Conservation (phyloP, 2,888 invertebrate genomes). For the Pyrocoelia pectoralis region DNA sequence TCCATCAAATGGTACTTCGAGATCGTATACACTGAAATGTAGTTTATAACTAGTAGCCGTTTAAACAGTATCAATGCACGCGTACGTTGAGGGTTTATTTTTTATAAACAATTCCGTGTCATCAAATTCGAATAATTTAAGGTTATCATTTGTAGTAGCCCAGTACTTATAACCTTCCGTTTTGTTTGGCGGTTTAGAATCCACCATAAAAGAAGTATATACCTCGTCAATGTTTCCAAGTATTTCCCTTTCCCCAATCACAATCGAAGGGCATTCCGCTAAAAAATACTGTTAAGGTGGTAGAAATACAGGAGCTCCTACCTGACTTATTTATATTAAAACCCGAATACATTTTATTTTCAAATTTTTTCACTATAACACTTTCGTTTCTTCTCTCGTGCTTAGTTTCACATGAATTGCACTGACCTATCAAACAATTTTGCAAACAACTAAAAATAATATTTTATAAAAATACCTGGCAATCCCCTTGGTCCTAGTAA, state of each 20-base stretch:
- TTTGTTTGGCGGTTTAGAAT: conserved; percentile 66
- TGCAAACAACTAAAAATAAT: no score
- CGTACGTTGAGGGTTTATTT: conserved; percentile 65
- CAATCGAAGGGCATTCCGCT: no score
- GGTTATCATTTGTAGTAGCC: conserved; percentile 80
- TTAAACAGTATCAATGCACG: conserved; percentile 21
- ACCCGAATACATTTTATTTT: no score
- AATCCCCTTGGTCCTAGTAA: neutral
- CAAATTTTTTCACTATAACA: no score
- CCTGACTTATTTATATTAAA: no score
- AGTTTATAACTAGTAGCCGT: neutral
- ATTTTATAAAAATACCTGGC: neutral
- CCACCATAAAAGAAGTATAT: conserved; percentile 88
- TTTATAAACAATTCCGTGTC: conserved; percentile 74
- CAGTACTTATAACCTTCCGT: conserved; percentile 75
- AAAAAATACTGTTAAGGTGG: no score
- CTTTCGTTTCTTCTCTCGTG: no score
- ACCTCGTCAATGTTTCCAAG: conserved; percentile 78
- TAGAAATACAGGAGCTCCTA: no score
- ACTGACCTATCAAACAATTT: neutral
- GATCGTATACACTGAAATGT: conserved; percentile 26
- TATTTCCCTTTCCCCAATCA: conserved; percentile 90
- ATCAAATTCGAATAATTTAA: conserved; percentile 78
- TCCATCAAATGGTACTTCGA: conserved; percentile 61
- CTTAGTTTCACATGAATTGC: no score